These are phyloP conservation scores for Siniperca obscura DNA, from an alignment of 2,797 vertebrate genomes.

Conservation along the genomic window DNA sequence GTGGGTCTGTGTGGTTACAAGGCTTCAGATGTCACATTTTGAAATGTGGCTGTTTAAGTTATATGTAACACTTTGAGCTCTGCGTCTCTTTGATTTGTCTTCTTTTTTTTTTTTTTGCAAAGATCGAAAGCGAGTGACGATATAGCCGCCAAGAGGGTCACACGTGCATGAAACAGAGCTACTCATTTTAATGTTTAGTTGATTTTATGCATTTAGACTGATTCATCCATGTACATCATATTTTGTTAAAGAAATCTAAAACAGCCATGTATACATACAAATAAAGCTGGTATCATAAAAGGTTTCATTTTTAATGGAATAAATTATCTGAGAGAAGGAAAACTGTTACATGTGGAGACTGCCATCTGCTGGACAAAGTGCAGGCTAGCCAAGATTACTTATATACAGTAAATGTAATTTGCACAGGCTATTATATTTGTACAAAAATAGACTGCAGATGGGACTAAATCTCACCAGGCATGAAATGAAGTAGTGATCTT, in stretches of 20 bases:
- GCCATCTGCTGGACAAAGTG: conserved; percentile 62
- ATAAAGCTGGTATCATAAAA: neutral
- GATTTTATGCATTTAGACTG: neutral
- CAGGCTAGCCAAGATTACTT: too few species aligned
- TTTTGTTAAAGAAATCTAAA: neutral
- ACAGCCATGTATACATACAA: neutral
- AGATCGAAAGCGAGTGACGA: neutral
- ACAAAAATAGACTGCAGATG: neutral
- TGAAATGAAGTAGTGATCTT: too few species aligned
- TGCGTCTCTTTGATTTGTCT: neutral
- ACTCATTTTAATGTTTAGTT: neutral
- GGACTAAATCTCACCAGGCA: neutral
- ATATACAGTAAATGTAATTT: too few species aligned
- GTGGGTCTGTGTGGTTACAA: conserved; percentile 23
- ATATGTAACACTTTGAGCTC: neutral
- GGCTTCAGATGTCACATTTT: conserved; percentile 17
- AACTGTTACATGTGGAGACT: neutral
- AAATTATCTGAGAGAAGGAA: neutral
- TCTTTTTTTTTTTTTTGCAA: neutral
- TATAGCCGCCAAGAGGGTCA: neutral
- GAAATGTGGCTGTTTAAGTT: neutral
- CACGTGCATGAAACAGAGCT: neutral
- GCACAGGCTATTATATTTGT: neutral
- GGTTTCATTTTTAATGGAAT: rapidly evolving
- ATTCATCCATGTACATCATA: neutral